Evolutionary conservation across 2,888 invertebrate genomes (phyloP), one percentile per base, ranked within the genome.

Genomic region (Eueremaeus valkanovi): DNA sequence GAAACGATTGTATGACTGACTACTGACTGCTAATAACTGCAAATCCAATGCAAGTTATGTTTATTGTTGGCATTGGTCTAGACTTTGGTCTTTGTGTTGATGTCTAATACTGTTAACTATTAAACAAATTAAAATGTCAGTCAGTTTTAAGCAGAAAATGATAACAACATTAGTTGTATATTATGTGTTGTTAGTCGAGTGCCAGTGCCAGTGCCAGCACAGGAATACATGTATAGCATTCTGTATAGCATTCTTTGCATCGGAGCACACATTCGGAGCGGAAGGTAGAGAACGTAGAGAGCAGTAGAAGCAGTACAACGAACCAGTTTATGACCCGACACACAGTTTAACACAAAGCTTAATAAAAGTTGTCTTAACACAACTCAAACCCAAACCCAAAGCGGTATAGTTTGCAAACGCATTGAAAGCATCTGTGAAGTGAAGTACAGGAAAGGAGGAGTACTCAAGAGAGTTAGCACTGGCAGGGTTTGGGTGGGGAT

Each of bases 101-200:
- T 66, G 40, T 36, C 66, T 36, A 21, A 36, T 16, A 58, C 5
- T 11, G 24, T 36, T 66, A 40, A 66, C 61, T 61, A 61, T 24
- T 61, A 51, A 61, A 61, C 61, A 66, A 66, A 66, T 66, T 66
- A 66, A 66, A 66, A 66, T 66, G 66, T 66, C 66, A 66, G 66
- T 66, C 66, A 66, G 66, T 66, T 66, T 66, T 58, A 58, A 21
- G 36, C 66, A 66, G 11, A n/a, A 18, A 66, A 66, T 66, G 66
- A 66, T 66, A 66, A 66, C 36, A 66, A 1, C 6, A 3, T 27
- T 9, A 36, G 66, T 66, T 66, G 58, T 58, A 58, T 58, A 58
- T 58, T 31, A 66, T 66, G 66, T 66, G 66, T 31, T 66, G 36
- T 66, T 66, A 58, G 58, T 58, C 29, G 33, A 36, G 66, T 66